Percentiles rank a stretch among this genome's conserved stretches.
Conservation (phyloP, 2,797 vertebrate genomes). For the Chelon labrosus region DNA sequence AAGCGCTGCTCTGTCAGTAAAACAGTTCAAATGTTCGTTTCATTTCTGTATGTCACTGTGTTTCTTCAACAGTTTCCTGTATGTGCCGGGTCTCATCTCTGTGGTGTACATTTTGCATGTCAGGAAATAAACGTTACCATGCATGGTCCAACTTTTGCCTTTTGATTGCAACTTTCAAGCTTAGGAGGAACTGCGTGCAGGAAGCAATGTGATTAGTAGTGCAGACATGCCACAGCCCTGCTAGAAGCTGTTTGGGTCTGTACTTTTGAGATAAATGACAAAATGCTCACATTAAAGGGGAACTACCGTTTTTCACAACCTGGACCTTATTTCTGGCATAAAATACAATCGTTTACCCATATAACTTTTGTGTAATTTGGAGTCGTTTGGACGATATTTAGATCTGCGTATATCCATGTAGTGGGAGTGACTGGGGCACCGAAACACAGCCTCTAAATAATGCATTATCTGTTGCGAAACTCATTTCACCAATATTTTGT, state of each 20-base stretch:
- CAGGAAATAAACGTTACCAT: constrained; percentile 87
- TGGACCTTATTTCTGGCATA: too few relatives aligned
- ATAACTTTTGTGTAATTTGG: too few relatives aligned
- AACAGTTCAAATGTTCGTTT: constrained; percentile 53
- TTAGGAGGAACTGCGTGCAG: not conserved
- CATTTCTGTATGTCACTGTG: constrained; percentile 33
- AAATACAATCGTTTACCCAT: too few relatives aligned
- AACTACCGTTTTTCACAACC: too few relatives aligned
- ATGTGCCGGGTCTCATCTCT: constrained; percentile 71
- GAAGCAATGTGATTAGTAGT: not conserved
- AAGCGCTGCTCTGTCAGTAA: constrained; percentile 69
- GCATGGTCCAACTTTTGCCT: constrained; percentile 80
- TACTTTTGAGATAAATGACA: not conserved
- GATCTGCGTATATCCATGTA: too few relatives aligned
- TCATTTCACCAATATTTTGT: too few relatives aligned
- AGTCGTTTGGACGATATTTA: too few relatives aligned
- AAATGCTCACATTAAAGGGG: too few relatives aligned
- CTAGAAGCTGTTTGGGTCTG: not conserved
- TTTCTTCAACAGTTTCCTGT: constrained; percentile 59
- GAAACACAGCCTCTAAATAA: too few relatives aligned
- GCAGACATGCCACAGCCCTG: not conserved
- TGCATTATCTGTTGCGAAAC: too few relatives aligned
- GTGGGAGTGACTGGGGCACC: too few relatives aligned
- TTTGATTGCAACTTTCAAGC: constrained; percentile 21
- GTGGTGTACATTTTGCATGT: constrained; percentile 85